Evolutionary conservation across 2,888 invertebrate species (phyloP), one percentile per base, ranked within the genome.

Genomic region (Drosophila mettleri): DNA sequence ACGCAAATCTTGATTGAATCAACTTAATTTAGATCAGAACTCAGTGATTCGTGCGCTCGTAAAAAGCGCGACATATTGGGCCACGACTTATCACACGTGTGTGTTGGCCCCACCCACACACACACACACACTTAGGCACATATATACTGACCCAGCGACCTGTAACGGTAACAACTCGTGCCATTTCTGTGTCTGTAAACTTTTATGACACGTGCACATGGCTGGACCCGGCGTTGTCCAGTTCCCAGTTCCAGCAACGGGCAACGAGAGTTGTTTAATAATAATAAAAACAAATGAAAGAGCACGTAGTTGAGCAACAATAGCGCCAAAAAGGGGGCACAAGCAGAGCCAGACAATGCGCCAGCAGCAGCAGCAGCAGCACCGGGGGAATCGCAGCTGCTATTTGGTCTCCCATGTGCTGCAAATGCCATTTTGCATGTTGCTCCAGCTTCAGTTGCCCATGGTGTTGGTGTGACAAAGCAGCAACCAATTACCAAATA

Each of bases 271-370:
- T 86, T 83, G 73, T 83, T 88, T 88, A 88, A 83, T 88, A 88
- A 82, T 88, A 82, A 88, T 88, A 88, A 83, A 86, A 83, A 88
- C 88, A 88, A 83, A 83, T 83, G 86, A 83, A 83, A 83, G 69
- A 88, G 86, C 88, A 86, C 86, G 88, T 82, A 82, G 83, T 82
- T 82, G 79, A 67, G 69, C 69, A 73, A 80, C 78, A 74, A 68
- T 82, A 70, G 74, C 48, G 22, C 34, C 61, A 68, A 67, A 65
- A 49, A 34, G 34, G 49, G 48, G 34, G 24, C 12, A 46, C 14
- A 18, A 39, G 6, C 43, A 36, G 55, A 5, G 46, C 31, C 31
- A 22, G 49, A 55, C 43, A 34, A 53, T 51, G 46, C 5, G 24
- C 36, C 5, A 18, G 22, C 12, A 12, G 20, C 8, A n/a, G n/a